A percentile compares a stretch with the other conserved stretches of the same genome.
phyloP scores from a whole-genome alignment of 2,888 invertebrate species.

The Luffia ferchaultella region DNA sequence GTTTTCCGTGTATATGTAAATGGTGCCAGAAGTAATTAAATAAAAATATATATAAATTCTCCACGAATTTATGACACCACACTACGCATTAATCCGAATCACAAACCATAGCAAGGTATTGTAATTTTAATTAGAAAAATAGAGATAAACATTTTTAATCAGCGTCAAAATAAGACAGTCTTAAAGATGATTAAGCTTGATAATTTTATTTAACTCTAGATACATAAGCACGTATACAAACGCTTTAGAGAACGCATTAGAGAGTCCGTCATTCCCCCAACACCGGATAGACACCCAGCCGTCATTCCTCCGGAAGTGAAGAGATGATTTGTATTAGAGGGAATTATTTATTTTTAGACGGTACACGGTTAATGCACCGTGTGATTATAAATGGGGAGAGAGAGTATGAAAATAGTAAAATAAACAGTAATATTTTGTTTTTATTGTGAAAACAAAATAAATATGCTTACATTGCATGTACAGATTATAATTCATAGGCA shows the following conservation, averaged over 20 bases:
- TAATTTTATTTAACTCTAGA: too few relatives aligned
- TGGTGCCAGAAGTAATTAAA: too few relatives aligned
- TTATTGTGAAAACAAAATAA: too few relatives aligned
- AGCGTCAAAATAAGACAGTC: background rate
- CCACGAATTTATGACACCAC: background rate
- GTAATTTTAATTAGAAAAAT: background rate
- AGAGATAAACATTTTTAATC: background rate
- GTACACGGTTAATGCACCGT: constrained; percentile 33
- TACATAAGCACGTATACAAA: too few relatives aligned
- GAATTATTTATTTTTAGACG: constrained; percentile 41
- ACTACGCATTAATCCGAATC: background rate
- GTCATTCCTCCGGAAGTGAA: constrained; percentile 35
- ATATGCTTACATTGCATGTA: too few relatives aligned
- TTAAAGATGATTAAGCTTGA: too few relatives aligned
- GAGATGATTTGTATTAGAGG: constrained; percentile 36
- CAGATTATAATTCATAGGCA: too few relatives aligned
- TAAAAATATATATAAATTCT: background rate
- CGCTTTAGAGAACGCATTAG: too few relatives aligned
- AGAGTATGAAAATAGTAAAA: background rate
- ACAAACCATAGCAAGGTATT: background rate
- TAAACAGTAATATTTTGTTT: too few relatives aligned
- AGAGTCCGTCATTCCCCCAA: constrained; percentile 39
- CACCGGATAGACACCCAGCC: constrained; percentile 1
- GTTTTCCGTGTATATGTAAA: too few relatives aligned
- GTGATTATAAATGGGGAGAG: constrained; percentile 23